Conservation (phyloP, 2,113 vertebrate genomes). For the Gambusia holbrooki region DNA sequence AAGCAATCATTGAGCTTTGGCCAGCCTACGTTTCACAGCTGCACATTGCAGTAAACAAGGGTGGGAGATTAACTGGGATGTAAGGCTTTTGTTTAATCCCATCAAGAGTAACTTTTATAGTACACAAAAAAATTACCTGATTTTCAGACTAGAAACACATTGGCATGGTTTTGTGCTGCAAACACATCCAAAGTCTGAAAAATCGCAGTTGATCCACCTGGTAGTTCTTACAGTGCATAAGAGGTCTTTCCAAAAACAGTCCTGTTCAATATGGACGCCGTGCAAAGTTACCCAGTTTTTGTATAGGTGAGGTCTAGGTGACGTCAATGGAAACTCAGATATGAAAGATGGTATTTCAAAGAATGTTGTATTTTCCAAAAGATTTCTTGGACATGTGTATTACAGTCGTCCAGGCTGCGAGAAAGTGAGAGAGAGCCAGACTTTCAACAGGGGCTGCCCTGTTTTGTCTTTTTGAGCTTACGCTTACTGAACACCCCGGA, state of each 20-base stretch:
- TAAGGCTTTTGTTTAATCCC: background rate
- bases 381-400: background rate
- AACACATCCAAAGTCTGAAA: background rate
- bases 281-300: background rate
- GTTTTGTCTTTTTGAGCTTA: background rate
- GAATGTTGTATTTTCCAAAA: background rate
- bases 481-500: background rate
- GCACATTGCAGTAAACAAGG: background rate
- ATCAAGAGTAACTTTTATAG: conserved; percentile 2
- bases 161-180: too few relatives aligned
- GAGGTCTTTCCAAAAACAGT: background rate
- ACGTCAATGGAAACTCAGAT: background rate
- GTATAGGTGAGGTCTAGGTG: background rate
- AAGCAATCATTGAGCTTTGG: background rate
- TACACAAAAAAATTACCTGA: background rate
- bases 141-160: too few relatives aligned
- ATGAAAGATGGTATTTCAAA: background rate
- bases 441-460: background rate
- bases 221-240: background rate
- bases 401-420: background rate
- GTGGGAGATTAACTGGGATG: conserved; percentile 1
- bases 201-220: background rate
- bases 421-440: background rate
- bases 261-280: background rate
- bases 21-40: background rate